phyloP scores from a whole-genome alignment of 2,113 vertebrate species.

The Cynoglossus semilaevis region DNA sequence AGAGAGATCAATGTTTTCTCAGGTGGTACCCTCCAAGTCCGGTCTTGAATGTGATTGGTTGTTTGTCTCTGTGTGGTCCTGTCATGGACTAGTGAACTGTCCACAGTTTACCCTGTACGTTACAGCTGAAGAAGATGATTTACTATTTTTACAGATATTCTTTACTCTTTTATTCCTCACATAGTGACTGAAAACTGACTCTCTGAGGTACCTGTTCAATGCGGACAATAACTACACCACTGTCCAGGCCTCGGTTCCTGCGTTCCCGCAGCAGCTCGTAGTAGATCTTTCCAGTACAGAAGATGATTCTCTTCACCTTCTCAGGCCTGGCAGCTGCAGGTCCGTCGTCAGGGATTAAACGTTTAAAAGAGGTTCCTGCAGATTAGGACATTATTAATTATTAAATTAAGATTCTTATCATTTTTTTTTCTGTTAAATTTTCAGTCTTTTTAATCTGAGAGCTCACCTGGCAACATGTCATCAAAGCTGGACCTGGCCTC shows the following conservation, averaged over 20 bases:
- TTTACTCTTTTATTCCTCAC: no score
- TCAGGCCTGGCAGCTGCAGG: conserved; percentile 73
- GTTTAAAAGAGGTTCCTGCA: conserved; percentile 88
- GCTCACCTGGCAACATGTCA: conserved; percentile 87
- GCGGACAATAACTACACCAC: conserved; percentile 84
- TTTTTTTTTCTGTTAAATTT: neutral
- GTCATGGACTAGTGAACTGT: no score
- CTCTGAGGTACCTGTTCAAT: conserved; percentile 81
- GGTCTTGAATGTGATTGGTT: no score
- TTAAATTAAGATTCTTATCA: neutral
- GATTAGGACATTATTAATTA: neutral
- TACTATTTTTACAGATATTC: no score
- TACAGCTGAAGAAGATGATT: no score
- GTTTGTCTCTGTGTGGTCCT: no score
- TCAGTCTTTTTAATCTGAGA: neutral
- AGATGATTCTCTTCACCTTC: conserved; percentile 84
- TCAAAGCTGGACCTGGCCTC: conserved; percentile 93
- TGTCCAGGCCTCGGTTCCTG: conserved; percentile 79
- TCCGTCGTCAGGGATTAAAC: conserved; percentile 85
- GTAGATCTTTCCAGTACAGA: conserved; percentile 95
- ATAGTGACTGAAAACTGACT: neutral
- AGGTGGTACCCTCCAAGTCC: no score
- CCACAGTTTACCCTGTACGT: no score
- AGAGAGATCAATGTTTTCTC: no score
- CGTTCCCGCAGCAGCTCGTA: conserved; percentile 92